Evolutionary conservation across 92 coral and sea anemone species (phyloP).

Genomic region (Phenganax stokvisi): DNA sequence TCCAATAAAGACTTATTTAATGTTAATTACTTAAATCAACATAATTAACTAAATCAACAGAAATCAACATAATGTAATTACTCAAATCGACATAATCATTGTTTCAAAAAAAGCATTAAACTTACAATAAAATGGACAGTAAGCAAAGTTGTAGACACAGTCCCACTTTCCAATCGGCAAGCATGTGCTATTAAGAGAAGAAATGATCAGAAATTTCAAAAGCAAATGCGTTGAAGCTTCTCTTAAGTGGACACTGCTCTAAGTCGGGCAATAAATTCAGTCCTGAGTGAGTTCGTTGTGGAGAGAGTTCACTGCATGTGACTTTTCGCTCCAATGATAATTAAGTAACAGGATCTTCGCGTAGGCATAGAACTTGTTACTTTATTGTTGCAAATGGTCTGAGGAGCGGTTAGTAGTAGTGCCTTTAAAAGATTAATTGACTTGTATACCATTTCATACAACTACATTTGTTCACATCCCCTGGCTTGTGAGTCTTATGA

Average conservation of each 20-base stretch:
- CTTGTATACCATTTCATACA: constrained; percentile 31
- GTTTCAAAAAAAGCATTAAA: background rate
- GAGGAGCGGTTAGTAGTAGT: background rate
- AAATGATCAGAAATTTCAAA: background rate
- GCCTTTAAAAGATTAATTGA: background rate
- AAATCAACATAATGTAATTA: too few relatives aligned
- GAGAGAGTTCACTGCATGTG: too few relatives aligned
- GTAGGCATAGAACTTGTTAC: too few relatives aligned
- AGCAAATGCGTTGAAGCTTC: background rate
- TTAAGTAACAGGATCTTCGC: too few relatives aligned
- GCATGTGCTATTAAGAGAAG: background rate
- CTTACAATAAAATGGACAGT: constrained; percentile 35
- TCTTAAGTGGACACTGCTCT: background rate
- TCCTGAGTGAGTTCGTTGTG: too few relatives aligned
- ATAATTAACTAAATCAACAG: too few relatives aligned
- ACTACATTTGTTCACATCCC: background rate
- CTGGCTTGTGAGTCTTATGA: constrained; percentile 11
- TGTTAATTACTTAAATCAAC: too few relatives aligned
- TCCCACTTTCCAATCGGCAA: constrained; percentile 16
- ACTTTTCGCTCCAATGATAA: too few relatives aligned
- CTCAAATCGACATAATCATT: too few relatives aligned
- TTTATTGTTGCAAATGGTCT: background rate
- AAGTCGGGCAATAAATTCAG: background rate
- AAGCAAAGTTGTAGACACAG: constrained; percentile 25
- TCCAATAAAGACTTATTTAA: too few relatives aligned